Evolutionary conservation across 2,888 invertebrate species (phyloP), one percentile per base, ranked within the genome.

Genomic region (Lordiphosa fenestrarum): DNA sequence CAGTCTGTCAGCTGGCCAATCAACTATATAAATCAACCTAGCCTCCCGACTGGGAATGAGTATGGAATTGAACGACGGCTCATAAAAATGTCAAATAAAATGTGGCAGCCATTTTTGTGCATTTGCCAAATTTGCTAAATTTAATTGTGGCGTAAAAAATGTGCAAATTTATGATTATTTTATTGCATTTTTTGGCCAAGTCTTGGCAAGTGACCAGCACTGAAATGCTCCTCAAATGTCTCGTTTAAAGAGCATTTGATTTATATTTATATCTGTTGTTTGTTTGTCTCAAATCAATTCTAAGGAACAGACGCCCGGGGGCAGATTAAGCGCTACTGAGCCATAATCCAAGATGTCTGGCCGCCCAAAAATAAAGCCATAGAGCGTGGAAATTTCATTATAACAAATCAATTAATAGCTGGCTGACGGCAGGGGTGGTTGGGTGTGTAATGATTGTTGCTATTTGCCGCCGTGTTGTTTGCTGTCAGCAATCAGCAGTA

Each of bases 71-170:
- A 53, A 47, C 54, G 56, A 58, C 54, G 61, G 51, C 69, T 73
- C 80, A 80, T 80, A 80, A 80, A 80, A 80, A 63, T 62, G 83
- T 76, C 83, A 72, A 76, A 80, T 80, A 49, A 78, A 82, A 82
- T 77, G 70, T 74, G 77, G 74, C 69, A 71, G 47, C 62, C 67
- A 77, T 77, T 78, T 78, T 78, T 82, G 78, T 75, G 69, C 71
- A 78, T 65, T 78, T 82, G 78, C 78, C 78, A 78, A 78, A 78
- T 75, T 82, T 73, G 78, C 59, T 57, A 64, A 76, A 82, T 82
- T 80, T 82, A 80, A 80, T 80, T 80, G 80, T 82, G 76, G 65
- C 71, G 51, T 53, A 48, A 41, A 71, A 52, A 59, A 49, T 57
- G 36, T 56, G 38, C 44, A 71, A 78, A 81, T 78, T 77, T 78